Conservation (phyloP, 2,888 invertebrate genomes). For the Acanthacorydalis orientalis region DNA sequence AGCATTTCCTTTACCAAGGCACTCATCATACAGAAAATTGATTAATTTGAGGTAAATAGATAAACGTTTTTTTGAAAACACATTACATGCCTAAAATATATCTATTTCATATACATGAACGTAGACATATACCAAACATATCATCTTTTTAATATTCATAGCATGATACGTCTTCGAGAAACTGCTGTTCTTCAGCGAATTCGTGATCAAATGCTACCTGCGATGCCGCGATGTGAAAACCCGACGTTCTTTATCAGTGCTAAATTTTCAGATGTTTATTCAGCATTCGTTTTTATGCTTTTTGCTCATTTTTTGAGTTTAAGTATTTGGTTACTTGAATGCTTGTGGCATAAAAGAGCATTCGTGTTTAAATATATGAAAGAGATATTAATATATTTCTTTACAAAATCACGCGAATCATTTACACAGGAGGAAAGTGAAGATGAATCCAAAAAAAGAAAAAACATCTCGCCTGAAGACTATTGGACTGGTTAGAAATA, state of each 20-base stretch:
- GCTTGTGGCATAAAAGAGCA: neutral
- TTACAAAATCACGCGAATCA: no score
- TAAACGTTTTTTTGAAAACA: neutral
- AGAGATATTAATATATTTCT: no score
- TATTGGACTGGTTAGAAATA: no score
- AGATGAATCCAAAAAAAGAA: no score
- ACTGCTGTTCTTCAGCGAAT: neutral
- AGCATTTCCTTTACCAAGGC: neutral
- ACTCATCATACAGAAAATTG: slow-evolving; percentile 2
- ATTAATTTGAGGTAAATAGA: slow-evolving; percentile 1
- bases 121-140: no score
- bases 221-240: slow-evolving; percentile 2
- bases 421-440: no score
- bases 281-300: neutral
- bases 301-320: neutral
- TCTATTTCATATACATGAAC: no score
- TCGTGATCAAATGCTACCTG: neutral
- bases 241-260: neutral
- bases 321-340: neutral
- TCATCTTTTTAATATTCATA: no score
- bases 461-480: no score
- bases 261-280: slow-evolving; percentile 2
- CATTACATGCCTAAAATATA: no score
- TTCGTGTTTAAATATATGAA: neutral
- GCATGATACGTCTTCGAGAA: slow-evolving; percentile 1